Conservation (phyloP, 2,113 vertebrate genomes). For the Pandion haliaetus region DNA sequence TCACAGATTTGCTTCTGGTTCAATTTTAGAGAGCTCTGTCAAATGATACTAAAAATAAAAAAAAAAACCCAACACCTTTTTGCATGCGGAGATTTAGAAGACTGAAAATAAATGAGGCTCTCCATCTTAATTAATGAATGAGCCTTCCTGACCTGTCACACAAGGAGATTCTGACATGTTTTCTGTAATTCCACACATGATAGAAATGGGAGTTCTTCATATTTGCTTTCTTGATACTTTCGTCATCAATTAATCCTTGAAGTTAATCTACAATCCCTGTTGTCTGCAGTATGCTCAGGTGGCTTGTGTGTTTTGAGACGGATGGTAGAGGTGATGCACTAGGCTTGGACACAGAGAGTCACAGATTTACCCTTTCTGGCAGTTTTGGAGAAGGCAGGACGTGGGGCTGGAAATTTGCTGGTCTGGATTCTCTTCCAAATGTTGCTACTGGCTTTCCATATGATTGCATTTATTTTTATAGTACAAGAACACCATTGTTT, state of each 20-base stretch:
- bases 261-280: not conserved
- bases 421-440: not conserved
- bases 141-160: not conserved
- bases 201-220: not conserved
- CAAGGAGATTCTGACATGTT: not conserved
- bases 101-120: not conserved
- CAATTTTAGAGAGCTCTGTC: not conserved
- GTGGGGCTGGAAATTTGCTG: not conserved
- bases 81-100: not conserved
- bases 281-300: not conserved
- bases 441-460: not conserved
- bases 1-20: not conserved
- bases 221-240: not conserved
- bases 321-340: not conserved
- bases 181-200: not conserved
- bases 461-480: not conserved
- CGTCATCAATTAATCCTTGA: not conserved
- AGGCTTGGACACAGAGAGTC: not conserved
- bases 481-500: not conserved
- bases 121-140: not conserved
- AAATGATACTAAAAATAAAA: not conserved
- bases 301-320: not conserved
- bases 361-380: not conserved
- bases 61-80: not conserved
- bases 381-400: not conserved